Base-by-base conservation (phyloP, 2,888 invertebrate species). In the Halictus ligatus region DNA sequence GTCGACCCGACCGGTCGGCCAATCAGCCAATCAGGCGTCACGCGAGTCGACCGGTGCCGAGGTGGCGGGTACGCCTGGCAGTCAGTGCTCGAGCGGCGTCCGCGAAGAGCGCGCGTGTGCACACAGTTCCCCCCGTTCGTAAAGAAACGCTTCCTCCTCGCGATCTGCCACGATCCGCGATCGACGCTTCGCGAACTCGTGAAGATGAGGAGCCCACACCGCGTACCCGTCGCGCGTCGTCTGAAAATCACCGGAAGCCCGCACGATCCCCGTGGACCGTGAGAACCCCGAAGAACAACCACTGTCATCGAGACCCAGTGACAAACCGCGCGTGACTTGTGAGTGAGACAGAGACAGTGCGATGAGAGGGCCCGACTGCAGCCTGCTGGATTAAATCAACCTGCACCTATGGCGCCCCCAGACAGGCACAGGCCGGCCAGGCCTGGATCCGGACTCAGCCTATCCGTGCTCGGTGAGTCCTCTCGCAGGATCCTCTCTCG, bases 381-480 rank as follows among this genome's bases (percentile, higher is more conserved):
- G 64, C 25, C 29, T 69, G 71, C 73, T 85, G 86, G 87, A 90
- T 87, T 90, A 87, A 87, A 64, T 60, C 71, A 74, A 46, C 67
- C 13, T 71, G 67, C 10, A 78, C 43, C 81, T 86, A 94, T 94
- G 94, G 94, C 94, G 92, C 94, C 94, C 85, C 94, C 94, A 86
- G 94, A 94, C 90, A 93, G 93, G 89, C 92, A 93, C 89, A 92
- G 93, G 89, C 91, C 92, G 90, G 93, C 93, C 88, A 94, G 95
- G 92, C 95, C 95, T 90, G 95, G 95, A 90, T 95, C 95, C 81
- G 95, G 95, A 73, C 94, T 95, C 87, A 95, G 95, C 93, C 94
- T 95, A 91, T 95, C 95, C 83, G 95, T 95, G 87, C 93, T 96
- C 89, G 95, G 96, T 96, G 94, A 95, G 95, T 95, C 83, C 73